Evolutionary conservation across 2,888 invertebrate species (phyloP), one percentile per base, ranked within the genome.

Genomic region (Pyralis farinalis): DNA sequence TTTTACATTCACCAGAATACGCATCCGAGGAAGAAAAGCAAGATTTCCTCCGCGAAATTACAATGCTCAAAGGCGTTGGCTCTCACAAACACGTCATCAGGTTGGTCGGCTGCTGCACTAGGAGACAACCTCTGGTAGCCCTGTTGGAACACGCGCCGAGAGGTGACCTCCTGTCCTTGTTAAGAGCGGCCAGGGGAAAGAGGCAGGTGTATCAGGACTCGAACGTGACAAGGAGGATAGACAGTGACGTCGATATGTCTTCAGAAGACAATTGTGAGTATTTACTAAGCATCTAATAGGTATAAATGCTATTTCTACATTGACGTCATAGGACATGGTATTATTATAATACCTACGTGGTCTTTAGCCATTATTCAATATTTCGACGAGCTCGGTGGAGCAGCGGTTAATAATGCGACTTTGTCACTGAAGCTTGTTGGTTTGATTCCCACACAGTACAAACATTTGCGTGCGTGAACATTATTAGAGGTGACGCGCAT

Each of bases 111-210:
- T 96, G 95, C 56, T 95, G 95, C 58, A 94, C 94, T 0, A 73
- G 90, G 10, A 82, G 90, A 0, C 81, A 92, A 12, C 96, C 96
- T 0, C 90, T 93, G 34, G 91, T 94, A 46, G 93, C 96, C 49
- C 82, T 96, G 6, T 91, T 96, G 76, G 96, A 96, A 65, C 95
- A 93, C 62, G 93, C 95, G 7, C 93, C 95, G 0, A 91, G 94
- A 47, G 96, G 96, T 0, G 95, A 95, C 63, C 81, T 97, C 40
- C 91, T 94, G 35, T 83, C 89, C 0, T 90, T 94, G 47, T 78
- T 94, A 12, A 63, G 90, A 36, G 75, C 90, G 1, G 86, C 93
- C 2, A 68, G 90, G 34, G 80, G 79, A 0, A 67, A 60, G n/a
- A 51, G 80, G 11, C 70, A 68, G 22, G 53, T 63, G 5, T 64